Evolutionary conservation across 2,797 vertebrate species (phyloP).

Genomic region (Setipinna tenuifilis): DNA sequence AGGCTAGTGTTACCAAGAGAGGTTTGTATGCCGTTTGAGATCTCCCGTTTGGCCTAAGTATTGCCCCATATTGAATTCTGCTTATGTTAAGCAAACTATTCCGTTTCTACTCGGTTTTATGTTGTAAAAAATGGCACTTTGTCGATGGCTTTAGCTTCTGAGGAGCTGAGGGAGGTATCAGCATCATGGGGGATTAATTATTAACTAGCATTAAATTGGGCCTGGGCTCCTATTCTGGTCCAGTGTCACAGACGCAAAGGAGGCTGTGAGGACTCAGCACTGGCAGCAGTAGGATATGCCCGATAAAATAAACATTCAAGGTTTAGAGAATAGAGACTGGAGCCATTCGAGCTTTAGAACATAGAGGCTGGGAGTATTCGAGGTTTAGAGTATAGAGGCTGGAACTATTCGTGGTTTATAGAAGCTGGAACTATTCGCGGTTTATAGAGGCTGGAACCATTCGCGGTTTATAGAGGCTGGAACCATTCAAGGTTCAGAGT

Average conservation of each 20-base stretch:
- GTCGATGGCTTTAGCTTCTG: constrained; percentile 53
- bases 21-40: constrained; percentile 50
- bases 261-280: background rate
- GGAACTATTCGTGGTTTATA: too few relatives aligned
- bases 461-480: too few relatives aligned
- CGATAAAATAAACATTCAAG: background rate
- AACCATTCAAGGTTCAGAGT: too few relatives aligned
- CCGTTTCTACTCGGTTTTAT: constrained; percentile 58
- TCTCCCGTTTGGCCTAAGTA: constrained; percentile 29
- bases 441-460: too few relatives aligned
- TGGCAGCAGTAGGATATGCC: background rate
- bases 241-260: background rate
- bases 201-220: background rate
- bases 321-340: background rate
- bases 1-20: constrained; percentile 51
- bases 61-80: constrained; percentile 55
- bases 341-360: background rate
- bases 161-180: background rate
- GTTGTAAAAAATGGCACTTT: constrained; percentile 65
- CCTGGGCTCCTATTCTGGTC: background rate
- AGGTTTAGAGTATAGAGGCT: too few relatives aligned
- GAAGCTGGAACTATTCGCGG: too few relatives aligned
- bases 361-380: background rate
- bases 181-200: background rate
- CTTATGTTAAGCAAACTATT: constrained; percentile 71